Conservation (phyloP, 2,113 vertebrate species). For the Bufo gargarizans region DNA sequence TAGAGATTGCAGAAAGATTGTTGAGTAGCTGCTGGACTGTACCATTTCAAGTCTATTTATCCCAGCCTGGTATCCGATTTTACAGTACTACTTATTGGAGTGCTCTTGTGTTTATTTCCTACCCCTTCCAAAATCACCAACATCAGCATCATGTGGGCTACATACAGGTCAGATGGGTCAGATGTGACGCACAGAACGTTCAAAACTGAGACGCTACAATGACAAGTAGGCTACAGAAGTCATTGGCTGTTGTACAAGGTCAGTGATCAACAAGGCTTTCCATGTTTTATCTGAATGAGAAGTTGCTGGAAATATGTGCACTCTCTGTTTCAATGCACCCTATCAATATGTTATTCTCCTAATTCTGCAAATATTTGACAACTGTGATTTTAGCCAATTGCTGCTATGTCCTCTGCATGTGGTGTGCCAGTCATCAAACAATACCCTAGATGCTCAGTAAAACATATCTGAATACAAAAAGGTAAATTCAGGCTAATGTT, state of each 20-base stretch:
- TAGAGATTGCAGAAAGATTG: too few species aligned
- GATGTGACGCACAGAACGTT: neutral
- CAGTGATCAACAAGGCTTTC: neutral
- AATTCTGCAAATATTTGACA: neutral
- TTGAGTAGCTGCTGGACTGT: slow-evolving; percentile 11
- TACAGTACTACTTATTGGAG: neutral
- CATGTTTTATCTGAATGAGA: neutral
- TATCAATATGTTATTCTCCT: neutral
- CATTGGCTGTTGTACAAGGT: neutral
- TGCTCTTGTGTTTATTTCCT: slow-evolving; percentile 25
- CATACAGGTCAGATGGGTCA: neutral
- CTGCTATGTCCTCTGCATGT: too few species aligned
- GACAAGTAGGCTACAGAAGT: neutral
- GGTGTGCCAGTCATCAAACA: too few species aligned
- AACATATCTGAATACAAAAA: too few species aligned
- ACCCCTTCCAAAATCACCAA: neutral
- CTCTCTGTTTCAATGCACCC: neutral
- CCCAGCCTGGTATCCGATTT: neutral
- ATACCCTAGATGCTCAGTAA: too few species aligned
- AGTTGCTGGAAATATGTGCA: neutral
- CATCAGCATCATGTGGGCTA: neutral
- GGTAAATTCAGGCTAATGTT: too few species aligned
- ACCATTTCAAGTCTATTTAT: neutral
- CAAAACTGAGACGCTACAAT: neutral
- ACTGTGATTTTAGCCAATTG: too few species aligned